These are phyloP conservation scores for Hippoglossus hippoglossus DNA, from an alignment of 2,797 vertebrate genomes.

Conservation along the genomic window DNA sequence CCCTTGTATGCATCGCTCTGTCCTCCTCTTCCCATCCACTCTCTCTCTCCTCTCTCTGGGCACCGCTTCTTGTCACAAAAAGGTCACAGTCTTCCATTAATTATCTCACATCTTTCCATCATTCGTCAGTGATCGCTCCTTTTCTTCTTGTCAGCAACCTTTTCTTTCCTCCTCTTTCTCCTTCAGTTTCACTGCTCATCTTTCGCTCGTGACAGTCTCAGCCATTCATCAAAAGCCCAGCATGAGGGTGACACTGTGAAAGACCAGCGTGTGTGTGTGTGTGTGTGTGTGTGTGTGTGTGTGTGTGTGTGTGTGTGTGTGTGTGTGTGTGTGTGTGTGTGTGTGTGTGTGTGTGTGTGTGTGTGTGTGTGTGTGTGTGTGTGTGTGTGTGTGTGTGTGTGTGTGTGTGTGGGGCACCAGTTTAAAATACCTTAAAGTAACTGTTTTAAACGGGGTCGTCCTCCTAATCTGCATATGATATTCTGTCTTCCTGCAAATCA, in stretches of 20 bases:
- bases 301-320: conserved; percentile 11
- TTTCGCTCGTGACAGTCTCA: conserved; percentile 48
- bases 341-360: background rate
- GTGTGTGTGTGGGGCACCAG: background rate
- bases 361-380: background rate
- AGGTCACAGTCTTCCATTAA: conserved; percentile 43
- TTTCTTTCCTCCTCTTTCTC: conserved; percentile 49
- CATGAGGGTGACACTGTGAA: conserved; percentile 62
- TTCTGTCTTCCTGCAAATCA: conserved; percentile 41
- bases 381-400: conserved; percentile 11
- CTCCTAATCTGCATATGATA: conserved; percentile 47
- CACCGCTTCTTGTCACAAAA: background rate
- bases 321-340: conserved; percentile 8
- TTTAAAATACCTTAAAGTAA: conserved; percentile 50
- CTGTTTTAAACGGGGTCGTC: conserved; percentile 49
- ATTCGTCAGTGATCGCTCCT: conserved; percentile 32
- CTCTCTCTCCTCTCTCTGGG: conserved; percentile 14
- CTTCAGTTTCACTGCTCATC: conserved; percentile 53
- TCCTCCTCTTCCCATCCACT: background rate
- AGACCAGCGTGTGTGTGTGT: conserved; percentile 42
- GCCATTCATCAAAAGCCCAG: conserved; percentile 72
- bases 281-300: conserved; percentile 9
- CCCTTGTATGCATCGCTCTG: background rate
- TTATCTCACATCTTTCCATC: conserved; percentile 31
- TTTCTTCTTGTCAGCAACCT: conserved; percentile 53